Evolutionary conservation across 2,888 invertebrate genomes (phyloP).

Genomic region (Germaria angustata): DNA sequence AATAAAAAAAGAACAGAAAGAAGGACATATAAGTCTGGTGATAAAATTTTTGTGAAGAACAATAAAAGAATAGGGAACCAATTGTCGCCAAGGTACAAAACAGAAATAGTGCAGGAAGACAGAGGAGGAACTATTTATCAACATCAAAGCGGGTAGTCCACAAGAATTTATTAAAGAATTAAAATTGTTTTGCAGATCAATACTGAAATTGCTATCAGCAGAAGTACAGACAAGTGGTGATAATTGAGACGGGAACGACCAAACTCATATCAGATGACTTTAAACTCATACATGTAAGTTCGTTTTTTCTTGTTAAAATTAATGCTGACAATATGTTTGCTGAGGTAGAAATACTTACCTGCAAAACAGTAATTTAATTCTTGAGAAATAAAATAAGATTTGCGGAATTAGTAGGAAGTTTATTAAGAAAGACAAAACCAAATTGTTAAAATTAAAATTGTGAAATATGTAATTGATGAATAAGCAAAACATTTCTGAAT

Average conservation of each 20-base stretch:
- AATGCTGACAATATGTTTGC: no score
- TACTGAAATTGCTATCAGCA: neutral
- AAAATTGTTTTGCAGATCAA: neutral
- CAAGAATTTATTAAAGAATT: neutral
- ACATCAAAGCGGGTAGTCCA: neutral
- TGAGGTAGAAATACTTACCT: no score
- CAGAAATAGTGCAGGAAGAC: slow-evolving; percentile 12
- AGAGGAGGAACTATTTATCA: neutral
- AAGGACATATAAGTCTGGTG: neutral
- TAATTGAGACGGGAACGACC: neutral
- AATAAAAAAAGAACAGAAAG: neutral
- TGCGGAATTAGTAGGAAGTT: no score
- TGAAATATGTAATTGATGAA: no score
- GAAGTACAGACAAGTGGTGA: slow-evolving; percentile 27
- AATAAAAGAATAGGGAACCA: slow-evolving; percentile 29
- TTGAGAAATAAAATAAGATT: no score
- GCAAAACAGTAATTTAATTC: no score
- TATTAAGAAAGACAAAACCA: no score
- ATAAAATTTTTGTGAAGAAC: neutral
- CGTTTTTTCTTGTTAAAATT: no score
- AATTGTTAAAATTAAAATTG: no score
- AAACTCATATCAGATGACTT: neutral
- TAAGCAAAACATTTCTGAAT: no score
- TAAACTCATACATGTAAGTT: neutral
- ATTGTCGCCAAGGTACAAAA: slow-evolving; percentile 6